A percentile compares a stretch with the other conserved stretches of the same genome.
Evolutionary conservation across 2,797 vertebrate genomes (phyloP).

Genomic region (Typhlichthys eigenmanni): DNA sequence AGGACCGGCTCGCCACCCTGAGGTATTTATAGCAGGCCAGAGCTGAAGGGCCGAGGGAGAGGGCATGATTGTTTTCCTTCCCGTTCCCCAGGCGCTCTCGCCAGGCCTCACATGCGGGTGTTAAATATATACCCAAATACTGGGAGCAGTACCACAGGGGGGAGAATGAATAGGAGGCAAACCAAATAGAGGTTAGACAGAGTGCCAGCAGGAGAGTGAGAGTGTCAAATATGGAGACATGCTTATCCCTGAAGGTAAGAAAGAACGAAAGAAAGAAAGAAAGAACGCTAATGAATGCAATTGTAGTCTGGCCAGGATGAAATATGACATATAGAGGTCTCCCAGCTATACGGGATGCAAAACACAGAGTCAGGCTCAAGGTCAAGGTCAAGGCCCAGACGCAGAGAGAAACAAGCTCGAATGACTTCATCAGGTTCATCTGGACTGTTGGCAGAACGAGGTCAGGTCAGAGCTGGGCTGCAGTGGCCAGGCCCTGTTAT

Average conservation of each 20-base stretch:
- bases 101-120: slow-evolving; percentile 81
- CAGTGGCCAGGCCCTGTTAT: slow-evolving; percentile 49
- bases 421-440: slow-evolving; percentile 9
- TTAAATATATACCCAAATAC: slow-evolving; percentile 83
- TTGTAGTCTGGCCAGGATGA: background rate
- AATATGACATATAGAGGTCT: background rate
- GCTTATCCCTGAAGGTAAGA: background rate
- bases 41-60: slow-evolving; percentile 81
- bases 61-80: slow-evolving; percentile 96
- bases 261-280: background rate
- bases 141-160: slow-evolving; percentile 63
- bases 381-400: slow-evolving; percentile 60
- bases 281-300: background rate
- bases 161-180: slow-evolving; percentile 49
- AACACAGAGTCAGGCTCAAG: slow-evolving; percentile 75
- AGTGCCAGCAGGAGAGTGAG: background rate
- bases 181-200: slow-evolving; percentile 22
- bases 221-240: background rate
- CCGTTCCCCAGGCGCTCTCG: slow-evolving; percentile 87
- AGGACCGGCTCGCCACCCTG: slow-evolving; percentile 84
- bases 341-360: slow-evolving; percentile 52
- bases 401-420: slow-evolving; percentile 66
- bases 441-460: slow-evolving; percentile 63
- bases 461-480: slow-evolving; percentile 79
- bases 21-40: slow-evolving; percentile 94